Evolutionary conservation across 2,113 vertebrate genomes (phyloP).

Genomic region (Strix aluco): DNA sequence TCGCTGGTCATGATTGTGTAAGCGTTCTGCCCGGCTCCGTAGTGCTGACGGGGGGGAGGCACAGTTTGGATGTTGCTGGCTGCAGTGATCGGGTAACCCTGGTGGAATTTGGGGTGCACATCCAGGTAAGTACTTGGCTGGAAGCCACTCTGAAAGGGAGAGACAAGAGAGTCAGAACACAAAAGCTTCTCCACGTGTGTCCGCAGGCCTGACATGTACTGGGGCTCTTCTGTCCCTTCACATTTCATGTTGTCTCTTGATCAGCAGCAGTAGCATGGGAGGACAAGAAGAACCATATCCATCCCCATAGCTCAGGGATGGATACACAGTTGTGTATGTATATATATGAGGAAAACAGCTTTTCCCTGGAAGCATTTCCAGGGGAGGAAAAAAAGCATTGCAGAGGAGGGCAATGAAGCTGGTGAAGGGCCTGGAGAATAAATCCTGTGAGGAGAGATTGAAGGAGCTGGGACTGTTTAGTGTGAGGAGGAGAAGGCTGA

Average conservation of each 20-base stretch:
- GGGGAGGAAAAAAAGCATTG: too few species aligned
- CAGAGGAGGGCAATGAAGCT: too few species aligned
- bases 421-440: too few species aligned
- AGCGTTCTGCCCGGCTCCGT: background rate
- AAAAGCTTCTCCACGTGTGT: background rate
- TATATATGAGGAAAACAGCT: background rate
- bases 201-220: fast-evolving
- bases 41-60: background rate
- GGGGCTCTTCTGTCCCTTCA: background rate
- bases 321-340: background rate
- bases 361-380: background rate
- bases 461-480: too few species aligned
- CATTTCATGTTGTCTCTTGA: background rate
- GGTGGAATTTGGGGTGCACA: conserved; percentile 25
- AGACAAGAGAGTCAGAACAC: background rate
- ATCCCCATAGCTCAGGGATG: background rate
- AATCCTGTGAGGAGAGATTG: too few species aligned
- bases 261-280: background rate
- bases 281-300: background rate
- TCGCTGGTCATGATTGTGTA: background rate
- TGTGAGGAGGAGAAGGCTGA: too few species aligned
- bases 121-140: conserved; percentile 39
- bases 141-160: conserved; percentile 51
- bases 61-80: background rate
- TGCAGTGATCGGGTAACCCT: background rate